phyloP scores from a whole-genome alignment of 2,888 invertebrate genomes.

The Byasa hedistus region DNA sequence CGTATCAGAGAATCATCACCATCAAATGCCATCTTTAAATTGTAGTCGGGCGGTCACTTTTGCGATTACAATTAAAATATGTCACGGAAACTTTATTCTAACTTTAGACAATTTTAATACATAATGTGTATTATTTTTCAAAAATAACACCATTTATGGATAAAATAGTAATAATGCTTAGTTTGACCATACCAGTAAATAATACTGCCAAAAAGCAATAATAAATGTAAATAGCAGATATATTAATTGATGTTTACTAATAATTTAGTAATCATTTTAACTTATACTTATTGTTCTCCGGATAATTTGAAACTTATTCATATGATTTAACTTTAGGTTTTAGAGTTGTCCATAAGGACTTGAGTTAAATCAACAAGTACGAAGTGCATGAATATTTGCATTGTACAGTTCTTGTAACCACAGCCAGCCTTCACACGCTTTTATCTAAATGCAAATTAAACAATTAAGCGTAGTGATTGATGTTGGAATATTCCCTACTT shows the following conservation, averaged over 20 bases:
- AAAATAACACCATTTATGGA: background rate
- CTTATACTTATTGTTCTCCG: too few relatives aligned
- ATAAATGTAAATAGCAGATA: background rate
- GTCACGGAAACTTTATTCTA: slow-evolving; percentile 34
- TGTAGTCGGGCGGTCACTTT: too few relatives aligned
- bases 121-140: background rate
- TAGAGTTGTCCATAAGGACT: too few relatives aligned
- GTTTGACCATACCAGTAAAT: background rate
- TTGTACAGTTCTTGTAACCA: background rate
- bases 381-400: background rate
- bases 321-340: too few relatives aligned
- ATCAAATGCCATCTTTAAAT: too few relatives aligned
- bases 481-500: background rate
- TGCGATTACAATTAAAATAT: background rate
- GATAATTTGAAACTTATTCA: too few relatives aligned
- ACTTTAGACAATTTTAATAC: slow-evolving; percentile 7
- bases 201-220: background rate
- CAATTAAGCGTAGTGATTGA: background rate
- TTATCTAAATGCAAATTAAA: background rate
- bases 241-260: too few relatives aligned
- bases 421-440: slow-evolving; percentile 1
- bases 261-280: too few relatives aligned
- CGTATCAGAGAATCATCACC: background rate
- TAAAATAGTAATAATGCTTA: background rate
- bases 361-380: background rate